Base-by-base conservation (phyloP, 2,888 invertebrate species). In the Monochamus alternatus region DNA sequence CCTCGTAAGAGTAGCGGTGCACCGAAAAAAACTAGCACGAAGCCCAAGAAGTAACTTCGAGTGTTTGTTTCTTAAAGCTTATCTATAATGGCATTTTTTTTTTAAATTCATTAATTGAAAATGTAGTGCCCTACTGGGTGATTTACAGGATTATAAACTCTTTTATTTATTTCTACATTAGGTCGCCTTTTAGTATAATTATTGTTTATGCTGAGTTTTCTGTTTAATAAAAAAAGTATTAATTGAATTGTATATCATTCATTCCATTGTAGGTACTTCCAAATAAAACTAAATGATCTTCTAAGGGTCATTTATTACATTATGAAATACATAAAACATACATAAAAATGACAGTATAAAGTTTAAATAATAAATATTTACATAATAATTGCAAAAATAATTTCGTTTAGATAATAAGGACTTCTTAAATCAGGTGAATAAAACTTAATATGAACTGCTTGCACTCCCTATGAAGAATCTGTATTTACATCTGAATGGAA, bases 1-100 rank as follows among this genome's bases (percentile, higher is more conserved):
- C 87, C 87, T n/a, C 81, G 90, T 87, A 85, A 89, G 84, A 80
- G 88, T 84, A 76, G 81, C 77, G 83, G 83, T 32, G 84, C 82
- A 52, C 80, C 83, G 69, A 87, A 87, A 75, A 85, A 85, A 76
- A 52, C 80, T 58, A 78, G 78, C 8, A 73, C 79, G 52, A 85
- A 86, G 76, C 78, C 84, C 32, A 83, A 86, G 67, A 86, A 85
- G 75, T 84, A 80, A 74, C 38, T 73, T 69, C 30, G 66, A 59
- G 47, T 59, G 64, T 63, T 75, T 22, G 63, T 71, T 75, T 22
- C 44, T 71, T 47, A 59, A 58, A 60, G 66, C 66, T 66, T 66
- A 65, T 60, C 38, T 65, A 67, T 63, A 51, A 55, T 63, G 66
- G 63, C 74, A 74, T 47, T 44, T 64, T 62, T 68, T 62, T 74